Conservation (phyloP, 2,888 invertebrate genomes). For the Alsophila aescularia region DNA sequence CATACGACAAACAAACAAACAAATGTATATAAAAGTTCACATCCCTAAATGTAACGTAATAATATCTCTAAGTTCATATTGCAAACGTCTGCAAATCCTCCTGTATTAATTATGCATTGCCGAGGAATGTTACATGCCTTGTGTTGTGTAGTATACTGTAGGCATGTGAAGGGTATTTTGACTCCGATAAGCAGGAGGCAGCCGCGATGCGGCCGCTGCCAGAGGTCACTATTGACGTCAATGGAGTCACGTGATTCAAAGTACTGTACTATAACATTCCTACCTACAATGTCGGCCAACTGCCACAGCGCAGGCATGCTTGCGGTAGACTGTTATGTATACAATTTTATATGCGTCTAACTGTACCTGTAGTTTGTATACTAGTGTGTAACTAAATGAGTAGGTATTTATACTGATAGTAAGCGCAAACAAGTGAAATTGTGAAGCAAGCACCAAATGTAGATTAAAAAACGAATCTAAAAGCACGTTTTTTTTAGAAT, state of each 20-base stretch:
- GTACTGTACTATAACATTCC: slow-evolving; percentile 50
- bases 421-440: no score
- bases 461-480: no score
- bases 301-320: slow-evolving; percentile 40
- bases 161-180: slow-evolving; percentile 68
- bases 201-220: slow-evolving; percentile 68
- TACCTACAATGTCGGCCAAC: slow-evolving; percentile 48
- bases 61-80: background rate
- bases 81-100: slow-evolving; percentile 6
- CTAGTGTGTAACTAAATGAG: background rate
- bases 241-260: slow-evolving; percentile 86
- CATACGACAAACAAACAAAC: no score
- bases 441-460: no score
- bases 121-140: slow-evolving; percentile 29
- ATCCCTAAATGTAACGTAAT: background rate
- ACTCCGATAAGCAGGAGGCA: slow-evolving; percentile 77
- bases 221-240: slow-evolving; percentile 91
- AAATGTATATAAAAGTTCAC: no score
- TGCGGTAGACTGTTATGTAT: slow-evolving; percentile 24
- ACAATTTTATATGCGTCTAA: background rate
- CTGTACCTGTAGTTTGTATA: background rate
- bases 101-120: slow-evolving; percentile 8
- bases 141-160: slow-evolving; percentile 33
- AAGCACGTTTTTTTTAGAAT: no score
- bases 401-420: background rate